Percentiles rank a stretch among this genome's conserved stretches.
Conservation (phyloP, 2,113 vertebrate genomes). For the Jacana jacana region DNA sequence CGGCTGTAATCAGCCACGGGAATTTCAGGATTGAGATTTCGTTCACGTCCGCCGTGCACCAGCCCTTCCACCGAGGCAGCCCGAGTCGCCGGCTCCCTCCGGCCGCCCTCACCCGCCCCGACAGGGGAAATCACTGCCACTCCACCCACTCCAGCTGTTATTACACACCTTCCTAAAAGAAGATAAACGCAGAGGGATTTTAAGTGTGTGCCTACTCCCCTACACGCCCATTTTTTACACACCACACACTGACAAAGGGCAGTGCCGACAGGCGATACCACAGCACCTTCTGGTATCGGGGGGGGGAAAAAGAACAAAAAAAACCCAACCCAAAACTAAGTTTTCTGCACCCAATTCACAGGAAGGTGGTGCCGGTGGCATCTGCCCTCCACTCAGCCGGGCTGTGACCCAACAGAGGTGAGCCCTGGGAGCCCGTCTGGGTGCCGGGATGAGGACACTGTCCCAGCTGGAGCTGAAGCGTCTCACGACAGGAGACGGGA, state of each 20-base stretch:
- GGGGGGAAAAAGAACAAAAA: background rate
- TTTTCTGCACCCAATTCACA: background rate
- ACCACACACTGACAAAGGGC: conserved; percentile 14
- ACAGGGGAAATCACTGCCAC: conserved; percentile 63
- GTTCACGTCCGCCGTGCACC: conserved; percentile 86
- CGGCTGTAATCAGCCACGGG: conserved; percentile 87
- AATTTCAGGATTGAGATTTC: conserved; percentile 88
- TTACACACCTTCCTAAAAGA: conserved; percentile 53
- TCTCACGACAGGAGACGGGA: background rate
- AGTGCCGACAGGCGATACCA: conserved; percentile 8
- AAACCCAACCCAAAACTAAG: background rate
- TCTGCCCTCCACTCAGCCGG: background rate
- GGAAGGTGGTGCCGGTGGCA: background rate
- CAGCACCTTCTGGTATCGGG: background rate
- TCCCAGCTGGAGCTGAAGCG: background rate
- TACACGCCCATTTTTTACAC: conserved; percentile 12
- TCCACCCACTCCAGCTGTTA: conserved; percentile 65
- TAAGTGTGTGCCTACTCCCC: background rate
- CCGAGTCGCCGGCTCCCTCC: conserved; percentile 81
- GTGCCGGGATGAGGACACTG: background rate
- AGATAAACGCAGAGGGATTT: conserved; percentile 52
- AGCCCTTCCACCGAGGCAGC: conserved; percentile 87
- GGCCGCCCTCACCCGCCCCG: conserved; percentile 66
- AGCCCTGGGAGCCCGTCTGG: background rate
- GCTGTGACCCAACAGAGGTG: rapidly evolving